Evolutionary conservation across 2,797 vertebrate genomes (phyloP).

Genomic region (Tauraco hartlaubi): DNA sequence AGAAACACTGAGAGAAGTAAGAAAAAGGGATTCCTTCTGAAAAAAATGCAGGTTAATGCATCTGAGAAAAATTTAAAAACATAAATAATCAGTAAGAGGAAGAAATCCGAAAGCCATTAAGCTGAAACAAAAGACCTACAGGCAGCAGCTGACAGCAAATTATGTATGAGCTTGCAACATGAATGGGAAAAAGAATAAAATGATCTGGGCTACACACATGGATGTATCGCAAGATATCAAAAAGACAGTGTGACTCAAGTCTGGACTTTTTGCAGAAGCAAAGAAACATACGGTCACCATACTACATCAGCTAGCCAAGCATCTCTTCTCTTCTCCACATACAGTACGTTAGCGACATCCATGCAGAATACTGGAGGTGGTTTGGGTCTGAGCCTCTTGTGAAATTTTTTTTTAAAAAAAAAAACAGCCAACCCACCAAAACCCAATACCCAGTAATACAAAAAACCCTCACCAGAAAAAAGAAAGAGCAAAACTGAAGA

Average conservation of each 20-base stretch:
- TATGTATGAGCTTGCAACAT: background rate
- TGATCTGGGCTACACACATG: background rate
- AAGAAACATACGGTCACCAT: background rate
- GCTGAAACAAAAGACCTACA: constrained; percentile 12
- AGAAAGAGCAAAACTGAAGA: background rate
- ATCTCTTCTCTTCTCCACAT: background rate
- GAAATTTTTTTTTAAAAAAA: background rate
- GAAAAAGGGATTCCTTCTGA: background rate
- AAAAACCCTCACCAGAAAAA: background rate
- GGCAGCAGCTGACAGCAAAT: constrained; percentile 5
- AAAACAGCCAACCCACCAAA: background rate
- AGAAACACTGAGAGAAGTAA: constrained; percentile 1
- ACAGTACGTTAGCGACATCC: background rate
- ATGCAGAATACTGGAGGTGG: background rate
- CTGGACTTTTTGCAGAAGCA: background rate
- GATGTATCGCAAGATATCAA: background rate
- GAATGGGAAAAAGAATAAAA: background rate
- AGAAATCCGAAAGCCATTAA: background rate
- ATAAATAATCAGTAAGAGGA: background rate
- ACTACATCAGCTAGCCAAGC: background rate
- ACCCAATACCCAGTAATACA: fast-evolving
- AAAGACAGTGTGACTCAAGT: background rate
- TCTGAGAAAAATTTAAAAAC: background rate
- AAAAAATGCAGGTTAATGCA: background rate
- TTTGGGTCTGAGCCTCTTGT: background rate